Percentiles rank a stretch among this genome's conserved stretches.
phyloP scores from a whole-genome alignment of 2,888 invertebrate genomes.

The Amphimallon solstitiale region DNA sequence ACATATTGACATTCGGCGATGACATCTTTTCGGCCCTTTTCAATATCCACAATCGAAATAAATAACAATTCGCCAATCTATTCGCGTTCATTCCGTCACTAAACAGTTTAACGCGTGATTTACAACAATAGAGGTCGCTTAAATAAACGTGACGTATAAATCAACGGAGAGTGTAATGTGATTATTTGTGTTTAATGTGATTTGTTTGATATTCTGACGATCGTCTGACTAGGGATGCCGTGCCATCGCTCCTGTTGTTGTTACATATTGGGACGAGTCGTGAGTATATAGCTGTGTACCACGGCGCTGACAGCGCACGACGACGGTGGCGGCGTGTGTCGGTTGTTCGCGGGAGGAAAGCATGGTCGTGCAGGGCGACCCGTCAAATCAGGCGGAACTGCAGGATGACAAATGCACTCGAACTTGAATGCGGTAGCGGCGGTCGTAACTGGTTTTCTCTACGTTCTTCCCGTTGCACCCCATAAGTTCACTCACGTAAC shows the following conservation, averaged over 20 bases:
- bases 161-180: conserved; percentile 64
- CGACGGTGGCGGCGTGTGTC: conserved; percentile 67
- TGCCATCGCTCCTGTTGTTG: background rate
- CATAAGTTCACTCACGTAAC: conserved; percentile 1
- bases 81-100: conserved; percentile 30
- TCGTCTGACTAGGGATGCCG: conserved; percentile 41
- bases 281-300: conserved; percentile 54
- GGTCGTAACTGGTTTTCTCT: conserved; percentile 28
- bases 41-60: conserved; percentile 43
- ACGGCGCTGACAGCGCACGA: conserved; percentile 60
- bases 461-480: conserved; percentile 24
- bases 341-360: conserved; percentile 55
- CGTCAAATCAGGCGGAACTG: conserved; percentile 64
- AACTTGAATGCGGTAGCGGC: conserved; percentile 40
- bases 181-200: conserved; percentile 65
- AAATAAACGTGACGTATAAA: conserved; percentile 62
- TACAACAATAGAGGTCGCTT: conserved; percentile 57
- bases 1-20: no score
- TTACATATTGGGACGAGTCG: conserved; percentile 27
- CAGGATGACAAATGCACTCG: conserved; percentile 64
- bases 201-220: conserved; percentile 61
- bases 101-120: conserved; percentile 52
- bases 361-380: conserved; percentile 59
- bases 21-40: background rate
- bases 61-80: conserved; percentile 44